Evolutionary conservation across 1,140 invertebrate genomes (phyloP), one percentile per base, ranked within the genome.

Genomic region (Pantala flavescens): DNA sequence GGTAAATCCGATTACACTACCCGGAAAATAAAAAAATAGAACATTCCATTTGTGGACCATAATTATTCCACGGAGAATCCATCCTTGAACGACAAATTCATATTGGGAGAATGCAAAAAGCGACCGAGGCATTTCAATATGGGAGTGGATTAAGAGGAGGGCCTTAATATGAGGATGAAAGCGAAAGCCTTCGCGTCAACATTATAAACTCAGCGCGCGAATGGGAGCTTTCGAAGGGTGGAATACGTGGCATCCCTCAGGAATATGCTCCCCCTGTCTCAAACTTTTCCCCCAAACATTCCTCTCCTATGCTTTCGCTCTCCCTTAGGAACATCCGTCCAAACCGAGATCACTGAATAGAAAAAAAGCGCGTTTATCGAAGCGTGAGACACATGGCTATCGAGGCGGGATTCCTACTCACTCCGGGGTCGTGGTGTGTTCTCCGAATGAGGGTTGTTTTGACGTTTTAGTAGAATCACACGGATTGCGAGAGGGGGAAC

Each of bases 221-320:
- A 21, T 7, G 49, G 49, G 49, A n/a, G 49, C 14, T 63, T 16
- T 19, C 16, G 49, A 21, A 63, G 49, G 49, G 49, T 63, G 49
- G 49, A 63, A 63, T 63, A 63, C 49, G 49, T 21, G 49, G 49
- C 49, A 63, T 63, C 49, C 49, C 49, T 63, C 49, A 63, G 49
- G 49, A 63, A 63, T 63, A 63, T 21, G 49, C n/a, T 63, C 49
- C 49, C n/a, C 49, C n/a, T 63, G 49, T 63, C 16, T 21, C 49
- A 21, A 63, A 63, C 16, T 63, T 63, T 63, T 16, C 16, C 49
- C 14, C 49, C 49, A 63, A 21, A 21, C 49, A 63, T 19, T 21
- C 49, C 49, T 63, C 49, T 63, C 12, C 49, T 63, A 36, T 63
- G 49, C 49, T 63, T 63, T 21, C 49, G 3, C 14, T 12, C 49